Base-by-base conservation (phyloP, 2,888 invertebrate species). In the Neuroscelio doddi region DNA sequence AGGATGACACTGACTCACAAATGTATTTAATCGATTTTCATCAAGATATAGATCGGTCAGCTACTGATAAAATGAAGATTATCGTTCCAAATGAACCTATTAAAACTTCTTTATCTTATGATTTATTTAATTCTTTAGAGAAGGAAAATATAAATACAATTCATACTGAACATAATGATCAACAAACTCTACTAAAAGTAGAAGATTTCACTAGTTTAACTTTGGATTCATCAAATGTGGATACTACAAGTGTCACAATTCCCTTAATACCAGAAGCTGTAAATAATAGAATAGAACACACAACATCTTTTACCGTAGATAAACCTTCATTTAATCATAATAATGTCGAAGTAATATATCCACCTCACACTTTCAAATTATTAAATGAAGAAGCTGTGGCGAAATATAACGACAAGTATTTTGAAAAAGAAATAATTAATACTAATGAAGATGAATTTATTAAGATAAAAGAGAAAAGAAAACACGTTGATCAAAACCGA, bases 1-100 rank as follows among this genome's bases (percentile, higher is more conserved):
- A 38, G 34, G 21, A 29, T 3, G 55, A 58, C 44, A 53, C 58
- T 15, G 36, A 32, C 38, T 24, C 49, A 29, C 46, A 65, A 52
- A 26, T 14, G 27, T 26, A 46, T 7, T 34, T 50, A 5, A 45
- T 41, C 26, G 21, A 5, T 21, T 21, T 21, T 5, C 5, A 21
- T 21, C 21, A 2, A 21, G 5, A 2, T 5, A 21, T 5, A 5
- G 21, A 21, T 21, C 21, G 2, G 21, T 21, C 5, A n/a, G n/a
- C n/a, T n/a, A n/a, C n/a, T 5, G 21, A 21, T 21, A 5, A 21
- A 21, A 21, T 21, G 21, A 21, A 21, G 21, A 21, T 21, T 2
- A 21, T 2, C 21, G 5, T 21, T 21, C 5, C 21, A 5, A 21
- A 21, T 3, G 21, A 3, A 21, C 21, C 21, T 2, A 2, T 2